A percentile compares a stretch with the other conserved stretches of the same genome.
These are phyloP conservation scores for Andrena fulva DNA, from an alignment of 2,888 invertebrate genomes.

Conservation along the genomic window DNA sequence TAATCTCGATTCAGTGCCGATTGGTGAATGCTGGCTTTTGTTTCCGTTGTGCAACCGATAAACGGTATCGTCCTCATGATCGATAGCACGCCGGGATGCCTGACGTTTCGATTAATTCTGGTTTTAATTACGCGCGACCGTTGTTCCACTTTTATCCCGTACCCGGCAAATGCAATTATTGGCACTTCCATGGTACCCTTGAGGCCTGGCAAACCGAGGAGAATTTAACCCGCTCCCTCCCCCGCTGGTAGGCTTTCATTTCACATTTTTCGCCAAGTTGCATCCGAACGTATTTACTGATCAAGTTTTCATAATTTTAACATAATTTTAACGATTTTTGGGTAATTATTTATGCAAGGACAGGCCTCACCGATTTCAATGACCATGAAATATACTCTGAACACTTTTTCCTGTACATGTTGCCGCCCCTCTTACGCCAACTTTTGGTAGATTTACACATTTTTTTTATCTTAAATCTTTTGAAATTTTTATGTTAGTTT, in stretches of 20 bases:
- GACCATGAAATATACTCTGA: too few relatives aligned
- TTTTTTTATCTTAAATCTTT: too few relatives aligned
- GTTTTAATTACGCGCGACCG: conserved; percentile 58
- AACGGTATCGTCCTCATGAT: conserved; percentile 52
- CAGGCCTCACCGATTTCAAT: too few relatives aligned
- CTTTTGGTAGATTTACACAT: too few relatives aligned
- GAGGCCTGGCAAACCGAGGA: conserved; percentile 28
- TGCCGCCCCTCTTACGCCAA: too few relatives aligned
- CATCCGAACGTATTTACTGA: conserved; percentile 14
- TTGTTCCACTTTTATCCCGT: conserved; percentile 43
- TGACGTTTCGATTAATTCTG: conserved; percentile 61
- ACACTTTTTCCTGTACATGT: too few relatives aligned
- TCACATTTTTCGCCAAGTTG: background rate
- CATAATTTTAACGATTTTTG: background rate
- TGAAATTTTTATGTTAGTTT: too few relatives aligned
- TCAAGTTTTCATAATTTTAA: background rate
- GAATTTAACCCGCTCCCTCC: conserved; percentile 40
- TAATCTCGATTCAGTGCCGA: conserved; percentile 24
- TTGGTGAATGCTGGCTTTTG: conserved; percentile 19
- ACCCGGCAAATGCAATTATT: conserved; percentile 58
- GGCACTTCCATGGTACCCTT: conserved; percentile 41
- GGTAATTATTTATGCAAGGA: too few relatives aligned
- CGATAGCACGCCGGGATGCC: conserved; percentile 36
- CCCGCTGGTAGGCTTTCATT: conserved; percentile 7
- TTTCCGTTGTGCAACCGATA: conserved; percentile 51